Conservation (phyloP, 2,797 vertebrate species). For the Tapera naevia region DNA sequence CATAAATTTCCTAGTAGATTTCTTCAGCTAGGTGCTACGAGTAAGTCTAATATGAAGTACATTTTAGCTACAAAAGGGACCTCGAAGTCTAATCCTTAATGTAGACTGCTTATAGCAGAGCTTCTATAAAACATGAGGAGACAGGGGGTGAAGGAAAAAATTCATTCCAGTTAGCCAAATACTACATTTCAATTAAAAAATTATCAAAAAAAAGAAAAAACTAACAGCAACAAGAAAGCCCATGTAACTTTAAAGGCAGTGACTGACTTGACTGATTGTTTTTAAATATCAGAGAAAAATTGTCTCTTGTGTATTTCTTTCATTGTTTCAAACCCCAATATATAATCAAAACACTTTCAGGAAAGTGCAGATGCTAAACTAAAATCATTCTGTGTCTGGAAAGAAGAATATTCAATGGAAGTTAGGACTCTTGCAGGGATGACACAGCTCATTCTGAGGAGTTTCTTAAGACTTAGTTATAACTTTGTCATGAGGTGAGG, state of each 20-base stretch:
- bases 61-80: background rate
- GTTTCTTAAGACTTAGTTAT: background rate
- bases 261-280: background rate
- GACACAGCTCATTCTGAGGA: background rate
- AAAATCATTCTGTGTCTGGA: background rate
- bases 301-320: background rate
- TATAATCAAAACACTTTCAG: background rate
- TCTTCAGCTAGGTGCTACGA: background rate
- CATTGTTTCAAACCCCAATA: background rate
- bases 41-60: background rate
- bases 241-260: background rate
- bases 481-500: background rate
- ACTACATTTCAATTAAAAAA: background rate
- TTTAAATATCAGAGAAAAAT: background rate
- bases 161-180: background rate
- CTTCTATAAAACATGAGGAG: background rate
- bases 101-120: background rate
- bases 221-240: background rate
- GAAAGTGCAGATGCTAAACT: background rate
- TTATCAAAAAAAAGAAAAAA: background rate
- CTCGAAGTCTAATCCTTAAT: background rate
- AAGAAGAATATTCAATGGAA: background rate
- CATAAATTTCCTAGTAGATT: background rate
- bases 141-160: background rate
- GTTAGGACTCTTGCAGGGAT: background rate